phyloP scores from a whole-genome alignment of 2,797 vertebrate species.

The Gallirallus australis region DNA sequence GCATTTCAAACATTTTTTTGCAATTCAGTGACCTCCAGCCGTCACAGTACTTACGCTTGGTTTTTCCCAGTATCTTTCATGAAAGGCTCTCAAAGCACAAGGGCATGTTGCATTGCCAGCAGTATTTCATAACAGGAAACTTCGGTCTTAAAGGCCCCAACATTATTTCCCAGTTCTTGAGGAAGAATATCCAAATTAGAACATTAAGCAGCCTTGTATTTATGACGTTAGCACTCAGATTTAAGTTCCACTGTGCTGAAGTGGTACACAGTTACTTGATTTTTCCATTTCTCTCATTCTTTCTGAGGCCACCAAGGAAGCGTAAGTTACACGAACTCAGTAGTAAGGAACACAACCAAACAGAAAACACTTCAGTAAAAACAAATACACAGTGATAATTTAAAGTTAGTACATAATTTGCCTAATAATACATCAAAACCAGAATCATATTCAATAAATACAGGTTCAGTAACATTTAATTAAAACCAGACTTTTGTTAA shows the following conservation, averaged over 20 bases:
- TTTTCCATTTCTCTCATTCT: slow-evolving; percentile 3
- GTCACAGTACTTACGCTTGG: neutral
- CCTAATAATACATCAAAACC: neutral
- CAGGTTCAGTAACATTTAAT: neutral
- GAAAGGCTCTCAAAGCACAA: neutral
- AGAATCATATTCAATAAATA: neutral
- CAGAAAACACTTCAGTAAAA: neutral
- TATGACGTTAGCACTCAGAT: neutral
- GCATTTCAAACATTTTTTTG: neutral
- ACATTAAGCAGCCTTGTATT: neutral
- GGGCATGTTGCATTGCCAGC: neutral
- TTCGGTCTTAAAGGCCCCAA: neutral
- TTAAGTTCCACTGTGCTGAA: neutral
- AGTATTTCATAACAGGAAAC: slow-evolving; percentile 13
- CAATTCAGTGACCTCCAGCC: slow-evolving; percentile 1
- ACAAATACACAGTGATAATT: neutral
- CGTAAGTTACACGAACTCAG: neutral
- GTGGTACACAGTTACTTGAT: neutral
- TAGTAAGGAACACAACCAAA: neutral
- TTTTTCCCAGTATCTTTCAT: neutral
- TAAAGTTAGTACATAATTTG: neutral
- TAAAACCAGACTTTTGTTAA: neutral
- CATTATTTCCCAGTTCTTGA: slow-evolving; percentile 2
- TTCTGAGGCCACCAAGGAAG: neutral
- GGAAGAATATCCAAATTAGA: slow-evolving; percentile 5